Percentiles rank a stretch among this genome's conserved stretches.
Conservation (phyloP, 2,888 invertebrate genomes). For the Diadegma fenestrale region DNA sequence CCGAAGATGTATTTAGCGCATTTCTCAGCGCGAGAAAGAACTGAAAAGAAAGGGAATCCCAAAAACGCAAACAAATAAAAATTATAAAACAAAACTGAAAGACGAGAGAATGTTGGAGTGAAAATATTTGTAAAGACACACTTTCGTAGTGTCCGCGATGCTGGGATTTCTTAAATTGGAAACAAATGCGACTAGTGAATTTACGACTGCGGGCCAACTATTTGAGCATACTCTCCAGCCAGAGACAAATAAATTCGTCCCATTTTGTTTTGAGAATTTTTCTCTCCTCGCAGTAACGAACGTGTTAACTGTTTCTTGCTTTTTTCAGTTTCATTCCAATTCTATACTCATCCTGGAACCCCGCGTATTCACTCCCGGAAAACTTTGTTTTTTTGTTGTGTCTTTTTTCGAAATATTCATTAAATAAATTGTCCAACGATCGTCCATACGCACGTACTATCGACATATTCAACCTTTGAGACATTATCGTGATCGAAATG, state of each 20-base stretch:
- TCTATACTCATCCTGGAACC: background rate
- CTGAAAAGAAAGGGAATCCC: constrained; percentile 31
- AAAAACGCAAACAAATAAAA: constrained; percentile 2
- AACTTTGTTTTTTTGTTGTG: background rate
- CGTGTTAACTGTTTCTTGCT: background rate
- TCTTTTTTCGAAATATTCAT: background rate
- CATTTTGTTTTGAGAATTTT: constrained; percentile 30
- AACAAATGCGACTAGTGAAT: constrained; percentile 78
- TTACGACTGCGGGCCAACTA: constrained; percentile 75
- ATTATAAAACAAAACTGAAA: constrained; percentile 31
- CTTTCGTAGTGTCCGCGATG: constrained; percentile 6
- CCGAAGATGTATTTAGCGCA: constrained; percentile 52
- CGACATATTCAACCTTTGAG: constrained; percentile 3
- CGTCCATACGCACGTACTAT: background rate
- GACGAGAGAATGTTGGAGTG: constrained; percentile 33
- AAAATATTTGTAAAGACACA: constrained; percentile 30
- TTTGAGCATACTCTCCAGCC: constrained; percentile 71
- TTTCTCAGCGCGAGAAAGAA: constrained; percentile 57
- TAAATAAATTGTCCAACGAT: background rate
- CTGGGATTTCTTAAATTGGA: constrained; percentile 78
- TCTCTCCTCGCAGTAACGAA: background rate
- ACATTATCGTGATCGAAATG: background rate
- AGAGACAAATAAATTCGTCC: constrained; percentile 62
- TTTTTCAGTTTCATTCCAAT: constrained; percentile 9
- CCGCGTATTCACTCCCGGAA: background rate